A percentile compares a stretch with the other conserved stretches of the same genome.
phyloP scores from a whole-genome alignment of 2,797 vertebrate genomes.

The Eulemur rubriventer region DNA sequence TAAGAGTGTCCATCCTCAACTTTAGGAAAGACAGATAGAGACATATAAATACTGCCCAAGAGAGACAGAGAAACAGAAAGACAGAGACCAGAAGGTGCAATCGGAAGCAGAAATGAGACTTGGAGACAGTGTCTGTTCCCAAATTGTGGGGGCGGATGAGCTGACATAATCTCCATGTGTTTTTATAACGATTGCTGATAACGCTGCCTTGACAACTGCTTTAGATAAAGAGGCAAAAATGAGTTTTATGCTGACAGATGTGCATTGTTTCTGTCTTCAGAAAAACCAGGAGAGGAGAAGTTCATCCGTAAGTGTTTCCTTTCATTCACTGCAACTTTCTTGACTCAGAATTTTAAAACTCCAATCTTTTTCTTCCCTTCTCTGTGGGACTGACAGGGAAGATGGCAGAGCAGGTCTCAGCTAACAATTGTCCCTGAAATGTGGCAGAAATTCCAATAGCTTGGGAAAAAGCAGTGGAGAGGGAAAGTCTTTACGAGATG shows the following conservation, averaged over 20 bases:
- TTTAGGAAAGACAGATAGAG: slow-evolving; percentile 19
- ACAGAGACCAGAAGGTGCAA: neutral
- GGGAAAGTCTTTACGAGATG: neutral
- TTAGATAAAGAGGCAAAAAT: neutral
- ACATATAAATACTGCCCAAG: neutral
- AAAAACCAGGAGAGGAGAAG: slow-evolving; percentile 66
- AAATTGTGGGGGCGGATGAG: neutral
- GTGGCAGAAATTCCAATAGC: neutral
- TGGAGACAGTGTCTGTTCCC: neutral
- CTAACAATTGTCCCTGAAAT: neutral
- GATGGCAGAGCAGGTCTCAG: neutral
- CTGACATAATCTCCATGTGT: neutral
- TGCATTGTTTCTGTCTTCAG: slow-evolving; percentile 66
- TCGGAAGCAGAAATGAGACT: neutral
- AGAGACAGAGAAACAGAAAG: neutral
- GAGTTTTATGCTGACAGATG: slow-evolving; percentile 30
- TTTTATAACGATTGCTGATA: neutral
- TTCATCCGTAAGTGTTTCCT: slow-evolving; percentile 54
- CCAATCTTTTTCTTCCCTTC: neutral
- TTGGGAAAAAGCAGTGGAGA: neutral
- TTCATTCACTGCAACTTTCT: neutral
- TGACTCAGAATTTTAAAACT: slow-evolving; percentile 1
- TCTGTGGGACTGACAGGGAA: neutral
- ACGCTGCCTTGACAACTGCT: neutral
- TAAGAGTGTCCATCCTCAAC: neutral